These are phyloP conservation scores for Athripsodes cinereus DNA, from an alignment of 2,888 invertebrate species.

Conservation along the genomic window DNA sequence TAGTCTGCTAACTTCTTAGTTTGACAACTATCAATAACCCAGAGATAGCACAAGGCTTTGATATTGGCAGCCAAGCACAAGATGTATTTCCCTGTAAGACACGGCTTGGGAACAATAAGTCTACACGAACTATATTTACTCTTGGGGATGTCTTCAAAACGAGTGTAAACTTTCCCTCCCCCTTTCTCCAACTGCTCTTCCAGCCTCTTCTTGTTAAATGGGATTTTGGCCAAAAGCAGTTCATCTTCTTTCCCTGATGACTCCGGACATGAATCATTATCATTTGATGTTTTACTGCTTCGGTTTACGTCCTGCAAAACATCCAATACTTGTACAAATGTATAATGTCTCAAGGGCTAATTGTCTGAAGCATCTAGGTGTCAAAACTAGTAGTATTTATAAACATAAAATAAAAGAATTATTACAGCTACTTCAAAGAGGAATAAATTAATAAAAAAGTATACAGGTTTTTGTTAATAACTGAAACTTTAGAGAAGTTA, in stretches of 20 bases:
- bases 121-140: constrained; percentile 50
- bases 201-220: constrained; percentile 52
- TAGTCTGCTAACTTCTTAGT: constrained; percentile 37
- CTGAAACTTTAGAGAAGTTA: no score
- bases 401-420: no score
- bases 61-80: constrained; percentile 64
- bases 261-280: constrained; percentile 15
- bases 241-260: constrained; percentile 23
- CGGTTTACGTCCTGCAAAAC: constrained; percentile 11
- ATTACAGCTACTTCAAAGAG: no score
- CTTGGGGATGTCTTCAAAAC: constrained; percentile 51
- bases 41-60: constrained; percentile 58
- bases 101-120: constrained; percentile 63
- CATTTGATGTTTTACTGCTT: constrained; percentile 6
- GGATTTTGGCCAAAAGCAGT: constrained; percentile 28
- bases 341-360: no score
- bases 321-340: no score
- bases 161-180: constrained; percentile 58
- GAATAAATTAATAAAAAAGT: no score
- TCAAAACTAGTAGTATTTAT: no score
- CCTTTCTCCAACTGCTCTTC: constrained; percentile 55
- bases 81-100: constrained; percentile 68
- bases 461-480: no score
- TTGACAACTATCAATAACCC: constrained; percentile 61
- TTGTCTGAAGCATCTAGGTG: no score